These are phyloP conservation scores for Pollimyrus isidori DNA, from an alignment of 2,113 vertebrate species.

Conservation along the genomic window DNA sequence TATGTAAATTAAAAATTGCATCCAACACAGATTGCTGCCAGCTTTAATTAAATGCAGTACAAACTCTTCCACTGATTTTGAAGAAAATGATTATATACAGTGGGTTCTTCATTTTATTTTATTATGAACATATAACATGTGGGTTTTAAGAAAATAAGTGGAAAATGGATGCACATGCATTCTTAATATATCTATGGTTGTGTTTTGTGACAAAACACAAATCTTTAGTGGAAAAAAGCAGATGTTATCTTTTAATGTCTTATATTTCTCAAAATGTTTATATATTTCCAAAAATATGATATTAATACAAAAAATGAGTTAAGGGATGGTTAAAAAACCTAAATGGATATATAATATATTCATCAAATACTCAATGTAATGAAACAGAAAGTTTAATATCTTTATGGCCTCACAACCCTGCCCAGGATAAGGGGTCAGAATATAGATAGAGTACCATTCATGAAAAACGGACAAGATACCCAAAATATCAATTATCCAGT, in stretches of 20 bases:
- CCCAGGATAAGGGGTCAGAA: not conserved
- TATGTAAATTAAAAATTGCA: not conserved
- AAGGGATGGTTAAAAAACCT: not conserved
- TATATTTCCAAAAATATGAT: not conserved
- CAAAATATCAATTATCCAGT: not conserved
- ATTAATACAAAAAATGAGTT: not conserved
- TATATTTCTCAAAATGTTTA: not conserved
- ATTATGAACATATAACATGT: not conserved
- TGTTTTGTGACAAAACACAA: not conserved
- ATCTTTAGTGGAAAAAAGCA: not conserved
- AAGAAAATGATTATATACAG: not conserved
- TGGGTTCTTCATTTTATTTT: not conserved
- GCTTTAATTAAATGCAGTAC: not conserved
- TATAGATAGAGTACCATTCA: not conserved
- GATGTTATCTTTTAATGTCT: not conserved
- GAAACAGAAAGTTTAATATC: not conserved
- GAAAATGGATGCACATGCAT: not conserved
- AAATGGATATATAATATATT: not conserved
- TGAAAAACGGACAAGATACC: not conserved
- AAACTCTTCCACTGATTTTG: not conserved
- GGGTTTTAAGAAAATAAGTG: not conserved
- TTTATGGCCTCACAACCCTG: not conserved
- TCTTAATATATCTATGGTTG: not conserved
- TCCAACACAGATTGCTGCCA: not conserved
- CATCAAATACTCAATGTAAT: not conserved